Percentiles rank a stretch among this genome's conserved stretches.
These are phyloP conservation scores for Mesocricetus auratus DNA, from an alignment of 2,113 vertebrate species.

Conservation along the genomic window DNA sequence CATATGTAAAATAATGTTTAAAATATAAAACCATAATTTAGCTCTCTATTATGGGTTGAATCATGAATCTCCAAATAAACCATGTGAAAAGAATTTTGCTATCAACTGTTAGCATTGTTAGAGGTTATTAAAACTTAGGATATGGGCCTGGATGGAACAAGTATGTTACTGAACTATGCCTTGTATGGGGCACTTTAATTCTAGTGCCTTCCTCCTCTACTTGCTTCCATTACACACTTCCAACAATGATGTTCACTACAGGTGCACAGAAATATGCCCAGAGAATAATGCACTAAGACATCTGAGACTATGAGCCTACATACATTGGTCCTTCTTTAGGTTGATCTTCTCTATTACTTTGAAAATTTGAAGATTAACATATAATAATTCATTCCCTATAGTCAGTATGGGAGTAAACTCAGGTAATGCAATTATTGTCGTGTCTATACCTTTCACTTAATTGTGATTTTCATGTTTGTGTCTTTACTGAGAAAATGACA, in stretches of 20 bases:
- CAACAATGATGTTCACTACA: not conserved
- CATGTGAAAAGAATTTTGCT: not conserved
- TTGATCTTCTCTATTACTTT: not conserved
- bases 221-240: not conserved
- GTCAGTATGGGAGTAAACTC: not conserved
- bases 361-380: not conserved
- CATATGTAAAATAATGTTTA: not conserved
- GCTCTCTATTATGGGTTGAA: not conserved
- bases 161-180: not conserved
- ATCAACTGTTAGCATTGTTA: not conserved
- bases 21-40: not conserved
- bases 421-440: not conserved
- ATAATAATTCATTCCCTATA: not conserved
- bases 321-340: not conserved
- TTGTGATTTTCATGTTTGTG: not conserved
- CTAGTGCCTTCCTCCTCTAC: not conserved
- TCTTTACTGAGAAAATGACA: not conserved
- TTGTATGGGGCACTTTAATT: not conserved
- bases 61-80: not conserved
- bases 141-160: not conserved
- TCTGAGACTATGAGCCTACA: not conserved
- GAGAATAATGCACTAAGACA: not conserved
- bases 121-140: not conserved
- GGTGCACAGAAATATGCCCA: accelerated
- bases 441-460: not conserved